Percentiles rank a stretch among this genome's conserved stretches.
phyloP scores from a whole-genome alignment of 2,797 vertebrate genomes.

The Lycodopsis pacificus region DNA sequence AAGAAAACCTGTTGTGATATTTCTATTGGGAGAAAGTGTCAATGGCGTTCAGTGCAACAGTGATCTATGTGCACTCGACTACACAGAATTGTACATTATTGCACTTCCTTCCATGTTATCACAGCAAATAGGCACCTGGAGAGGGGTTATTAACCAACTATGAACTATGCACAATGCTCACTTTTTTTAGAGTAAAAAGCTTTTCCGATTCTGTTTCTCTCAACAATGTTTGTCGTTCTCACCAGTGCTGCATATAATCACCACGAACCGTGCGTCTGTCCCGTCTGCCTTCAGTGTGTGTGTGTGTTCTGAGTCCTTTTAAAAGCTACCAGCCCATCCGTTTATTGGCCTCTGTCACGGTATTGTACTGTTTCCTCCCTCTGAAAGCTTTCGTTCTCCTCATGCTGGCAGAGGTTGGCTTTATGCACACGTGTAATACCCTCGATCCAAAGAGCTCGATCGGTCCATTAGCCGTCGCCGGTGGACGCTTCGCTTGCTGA shows the following conservation, averaged over 20 bases:
- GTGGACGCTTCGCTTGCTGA: slow-evolving; percentile 50
- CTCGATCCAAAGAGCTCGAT: slow-evolving; percentile 73
- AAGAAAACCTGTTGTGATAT: slow-evolving; percentile 79
- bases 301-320: slow-evolving; percentile 76
- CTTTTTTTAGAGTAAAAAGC: slow-evolving; percentile 86
- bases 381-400: slow-evolving; percentile 69
- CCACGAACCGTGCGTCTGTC: slow-evolving; percentile 74
- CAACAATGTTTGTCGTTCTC: slow-evolving; percentile 77
- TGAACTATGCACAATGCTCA: slow-evolving; percentile 90
- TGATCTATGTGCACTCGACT: slow-evolving; percentile 86
- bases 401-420: slow-evolving; percentile 70
- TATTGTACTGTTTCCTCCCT: slow-evolving; percentile 70
- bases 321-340: slow-evolving; percentile 69
- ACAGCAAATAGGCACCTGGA: slow-evolving; percentile 82
- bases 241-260: slow-evolving; percentile 82
- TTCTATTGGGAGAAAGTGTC: slow-evolving; percentile 80
- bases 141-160: slow-evolving; percentile 82
- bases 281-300: slow-evolving; percentile 75
- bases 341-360: slow-evolving; percentile 67
- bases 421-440: slow-evolving; percentile 73
- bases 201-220: slow-evolving; percentile 75
- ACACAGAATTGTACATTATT: slow-evolving; percentile 83
- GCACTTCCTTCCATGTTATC: slow-evolving; percentile 86
- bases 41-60: slow-evolving; percentile 86
- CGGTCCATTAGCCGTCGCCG: slow-evolving; percentile 60